Percentiles rank a stretch among this genome's conserved stretches.
Evolutionary conservation across 2,797 vertebrate species (phyloP).

Genomic region (Menidia menidia): DNA sequence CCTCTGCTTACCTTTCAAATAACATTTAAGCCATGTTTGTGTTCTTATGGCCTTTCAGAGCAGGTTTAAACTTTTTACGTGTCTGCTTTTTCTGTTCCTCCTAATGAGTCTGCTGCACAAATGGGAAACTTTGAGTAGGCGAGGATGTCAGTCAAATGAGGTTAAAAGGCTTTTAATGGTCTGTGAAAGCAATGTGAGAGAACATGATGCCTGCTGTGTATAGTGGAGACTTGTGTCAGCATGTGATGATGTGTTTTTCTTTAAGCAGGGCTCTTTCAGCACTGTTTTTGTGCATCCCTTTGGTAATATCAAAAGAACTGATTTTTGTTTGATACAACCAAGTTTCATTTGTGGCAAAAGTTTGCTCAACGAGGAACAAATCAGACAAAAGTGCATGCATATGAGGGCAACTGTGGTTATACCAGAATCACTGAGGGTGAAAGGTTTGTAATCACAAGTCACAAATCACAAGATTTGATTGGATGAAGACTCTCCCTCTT

Average conservation of each 20-base stretch:
- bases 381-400: slow-evolving; percentile 15
- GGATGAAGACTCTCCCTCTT: slow-evolving; percentile 33
- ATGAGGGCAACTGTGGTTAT: slow-evolving; percentile 16
- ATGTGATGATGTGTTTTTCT: no score
- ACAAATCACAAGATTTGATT: slow-evolving; percentile 38
- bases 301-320: neutral
- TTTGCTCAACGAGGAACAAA: slow-evolving; percentile 7
- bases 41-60: slow-evolving; percentile 11
- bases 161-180: slow-evolving; percentile 59
- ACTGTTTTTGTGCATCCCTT: neutral
- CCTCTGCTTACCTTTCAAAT: slow-evolving; percentile 6
- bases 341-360: slow-evolving; percentile 23
- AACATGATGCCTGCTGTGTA: slow-evolving; percentile 24
- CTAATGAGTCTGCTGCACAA: neutral
- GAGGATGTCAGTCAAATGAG: slow-evolving; percentile 41
- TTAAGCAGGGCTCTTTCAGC: neutral
- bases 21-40: neutral
- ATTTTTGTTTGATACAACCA: neutral
- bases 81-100: neutral
- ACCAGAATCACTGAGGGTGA: slow-evolving; percentile 47
- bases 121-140: slow-evolving; percentile 42
- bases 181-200: slow-evolving; percentile 52
- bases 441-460: slow-evolving; percentile 40
- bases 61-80: slow-evolving; percentile 12
- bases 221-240: no score